These are phyloP conservation scores for Pollenia griseotomentosa DNA, from an alignment of 2,888 invertebrate species.

Conservation along the genomic window DNA sequence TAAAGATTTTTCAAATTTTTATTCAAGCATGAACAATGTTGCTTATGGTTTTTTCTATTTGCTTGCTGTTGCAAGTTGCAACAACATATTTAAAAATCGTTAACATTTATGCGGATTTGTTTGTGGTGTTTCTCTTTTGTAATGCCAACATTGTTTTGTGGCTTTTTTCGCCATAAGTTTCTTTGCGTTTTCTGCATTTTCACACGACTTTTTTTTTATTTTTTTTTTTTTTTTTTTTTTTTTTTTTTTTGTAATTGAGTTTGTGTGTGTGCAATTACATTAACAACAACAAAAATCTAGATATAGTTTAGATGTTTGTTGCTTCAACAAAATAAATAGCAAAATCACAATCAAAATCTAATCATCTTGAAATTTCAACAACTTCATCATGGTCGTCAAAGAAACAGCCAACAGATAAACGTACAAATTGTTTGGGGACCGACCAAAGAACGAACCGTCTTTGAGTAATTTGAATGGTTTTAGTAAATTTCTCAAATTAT, in stretches of 20 bases:
- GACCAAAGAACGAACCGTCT: neutral
- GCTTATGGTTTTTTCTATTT: neutral
- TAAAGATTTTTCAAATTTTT: constrained; percentile 45
- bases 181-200: constrained; percentile 37
- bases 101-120: constrained; percentile 52
- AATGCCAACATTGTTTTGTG: constrained; percentile 53
- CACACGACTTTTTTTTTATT: constrained; percentile 49
- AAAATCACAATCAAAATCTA: constrained; percentile 61
- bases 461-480: neutral
- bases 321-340: constrained; percentile 10
- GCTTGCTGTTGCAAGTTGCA: constrained; percentile 42
- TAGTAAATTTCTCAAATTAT: constrained; percentile 1
- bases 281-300: neutral
- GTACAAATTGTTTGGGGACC: neutral
- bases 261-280: constrained; percentile 2
- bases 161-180: constrained; percentile 27
- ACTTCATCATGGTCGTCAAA: constrained; percentile 42
- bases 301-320: too few species aligned
- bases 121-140: constrained; percentile 50
- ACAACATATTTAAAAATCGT: constrained; percentile 23
- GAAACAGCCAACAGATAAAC: constrained; percentile 9
- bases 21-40: constrained; percentile 31
- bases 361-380: constrained; percentile 62
- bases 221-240: neutral
- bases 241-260: constrained; percentile 13